Evolutionary conservation across 2,113 vertebrate species (phyloP), one percentile per base, ranked within the genome.

Genomic region (Epinephelus lanceolatus): DNA sequence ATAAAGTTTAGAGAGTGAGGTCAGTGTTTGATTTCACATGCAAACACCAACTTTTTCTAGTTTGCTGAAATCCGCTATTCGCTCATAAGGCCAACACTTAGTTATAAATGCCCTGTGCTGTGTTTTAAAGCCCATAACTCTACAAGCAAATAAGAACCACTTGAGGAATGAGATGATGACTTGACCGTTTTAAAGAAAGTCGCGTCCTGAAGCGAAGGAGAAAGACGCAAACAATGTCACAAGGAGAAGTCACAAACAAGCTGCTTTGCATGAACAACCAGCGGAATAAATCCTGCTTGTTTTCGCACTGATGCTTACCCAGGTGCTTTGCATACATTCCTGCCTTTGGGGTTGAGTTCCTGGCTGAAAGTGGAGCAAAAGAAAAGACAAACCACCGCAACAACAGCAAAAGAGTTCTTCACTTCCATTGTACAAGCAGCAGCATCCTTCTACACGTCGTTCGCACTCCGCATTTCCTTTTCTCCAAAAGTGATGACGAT

Each of bases 281-380:
- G 8, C 5, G 11, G 5, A 33, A 23, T 12, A 42, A 60, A 17
- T 23, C 47, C 12, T 11, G 1, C 9, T 47, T 56, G 27, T 6
- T 6, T 30, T 9, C 33, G 15, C 12, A 17, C 0, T 6, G 15
- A 68, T 52, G 88, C 96, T 96, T 94, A 96, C 96, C 95, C 95
- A 10, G 80, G 55, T 74, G 79, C 83, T 90, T 90, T 95, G 93
- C 96, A 96, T 8, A 96, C 96, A 93, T 96, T 96, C 85, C 92
- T 94, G 82, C 96, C 96, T 92, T 95, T 96, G 2, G 95, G 86
- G 71, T 92, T 95, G 74, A 96, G 94, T 84, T 96, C 92, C 87
- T 96, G 95, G 79, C 94, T 86, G 70, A 88, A 93, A 81, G 57
- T 81, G 62, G 86, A 86, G 83, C 90, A 95, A 80, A 94, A 70